Conservation (phyloP, 1,140 invertebrate species). For the Polypedilum pembai region DNA sequence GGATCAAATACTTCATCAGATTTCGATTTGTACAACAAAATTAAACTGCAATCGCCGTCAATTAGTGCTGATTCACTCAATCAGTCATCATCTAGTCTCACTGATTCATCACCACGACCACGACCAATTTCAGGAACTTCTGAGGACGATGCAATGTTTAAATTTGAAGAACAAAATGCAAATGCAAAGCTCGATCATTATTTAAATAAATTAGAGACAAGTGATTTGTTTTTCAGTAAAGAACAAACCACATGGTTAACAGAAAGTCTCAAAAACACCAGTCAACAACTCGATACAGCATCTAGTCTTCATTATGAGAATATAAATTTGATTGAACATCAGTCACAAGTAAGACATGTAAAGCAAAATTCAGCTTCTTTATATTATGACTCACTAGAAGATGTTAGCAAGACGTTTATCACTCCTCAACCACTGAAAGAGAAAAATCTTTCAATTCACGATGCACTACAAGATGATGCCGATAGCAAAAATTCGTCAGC, state of each 20-base stretch:
- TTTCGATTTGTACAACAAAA: constrained; percentile 39
- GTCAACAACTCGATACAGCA: neutral
- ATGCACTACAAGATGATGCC: constrained; percentile 21
- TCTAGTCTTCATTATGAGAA: neutral
- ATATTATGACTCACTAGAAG: constrained; percentile 31
- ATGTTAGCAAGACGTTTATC: constrained; percentile 29
- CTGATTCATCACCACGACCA: constrained; percentile 51
- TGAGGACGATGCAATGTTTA: constrained; percentile 52
- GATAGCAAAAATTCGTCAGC: neutral
- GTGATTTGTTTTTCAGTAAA: constrained; percentile 37
- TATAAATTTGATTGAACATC: constrained; percentile 31
- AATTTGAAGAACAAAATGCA: constrained; percentile 50
- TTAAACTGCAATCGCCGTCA: constrained; percentile 36
- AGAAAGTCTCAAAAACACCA: neutral
- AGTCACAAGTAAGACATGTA: constrained; percentile 39
- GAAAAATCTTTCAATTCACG: constrained; percentile 30
- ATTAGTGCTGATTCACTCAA: constrained; percentile 33
- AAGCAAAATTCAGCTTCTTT: constrained; percentile 30
- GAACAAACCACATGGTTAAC: constrained; percentile 13
- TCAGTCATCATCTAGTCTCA: constrained; percentile 38
- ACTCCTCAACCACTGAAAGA: constrained; percentile 29
- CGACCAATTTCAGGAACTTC: constrained; percentile 52
- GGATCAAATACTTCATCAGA: constrained; percentile 42
- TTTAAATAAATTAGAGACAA: constrained; percentile 53
- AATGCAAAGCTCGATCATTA: constrained; percentile 58